Base-by-base conservation (phyloP, 2,113 vertebrate species). In the Pontoporia blainvillei region DNA sequence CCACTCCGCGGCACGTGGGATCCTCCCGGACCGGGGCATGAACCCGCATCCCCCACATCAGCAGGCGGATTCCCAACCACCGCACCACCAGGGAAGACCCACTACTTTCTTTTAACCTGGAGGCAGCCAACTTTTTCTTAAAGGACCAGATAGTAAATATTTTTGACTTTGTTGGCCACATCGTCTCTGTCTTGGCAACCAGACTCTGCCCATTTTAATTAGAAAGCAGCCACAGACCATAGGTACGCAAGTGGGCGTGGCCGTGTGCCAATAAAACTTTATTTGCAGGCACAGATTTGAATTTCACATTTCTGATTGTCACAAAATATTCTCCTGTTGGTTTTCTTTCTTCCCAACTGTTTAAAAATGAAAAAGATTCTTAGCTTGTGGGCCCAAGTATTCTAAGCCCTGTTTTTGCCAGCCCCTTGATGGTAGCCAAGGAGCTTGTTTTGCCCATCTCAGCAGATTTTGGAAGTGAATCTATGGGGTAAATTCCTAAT, bases 231-330 rank as follows among this genome's bases (percentile, higher is more conserved):
- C 64, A 17, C 8, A 54, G 36, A 52, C 36, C n/a, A 27, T 39
- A 3, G 31, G 15, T 46, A 23, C 1, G 10, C 18, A 12, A 3
- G 20, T 29, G 39, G 39, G 39, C 3, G 0, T 72, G 8, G 21
- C 31, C 10, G 4, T 52, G 49, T 62, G 29, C 25, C 83, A 64
- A 0, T 54, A 46, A 44, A 46, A 49, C 49, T 36, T 64, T 62
- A 39, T 34, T 20, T 21, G 44, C 1, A 15, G n/a, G n/a, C 66
- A 41, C n/a, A 66, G n/a, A 64, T 36, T 36, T 41, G 27, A 52
- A 61, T 64, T 71, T 44, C 17, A 1, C 52, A 23, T 72, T 86
- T 93, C 29, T 41, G 13, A 14, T 0, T 69, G 61, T 62, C 29
- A 6, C 17, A 17, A 73, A 66, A 75, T 67, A 52, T 7, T 20